Conservation (phyloP, 2,888 invertebrate species). For the Synergus gifuensis region DNA sequence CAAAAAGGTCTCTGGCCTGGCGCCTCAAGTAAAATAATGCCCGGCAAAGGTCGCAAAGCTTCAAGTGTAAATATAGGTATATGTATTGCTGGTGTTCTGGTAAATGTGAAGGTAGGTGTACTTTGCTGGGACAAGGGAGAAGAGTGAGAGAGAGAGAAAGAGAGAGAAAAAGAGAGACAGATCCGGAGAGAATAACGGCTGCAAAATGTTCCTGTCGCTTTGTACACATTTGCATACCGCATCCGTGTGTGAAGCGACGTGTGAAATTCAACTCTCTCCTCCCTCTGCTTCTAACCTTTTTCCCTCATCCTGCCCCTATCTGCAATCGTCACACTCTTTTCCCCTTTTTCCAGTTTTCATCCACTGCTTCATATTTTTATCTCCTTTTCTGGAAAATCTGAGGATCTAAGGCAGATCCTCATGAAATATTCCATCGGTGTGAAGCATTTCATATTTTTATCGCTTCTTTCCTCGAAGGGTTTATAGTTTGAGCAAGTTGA, state of each 20-base stretch:
- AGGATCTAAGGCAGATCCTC: slow-evolving; percentile 45
- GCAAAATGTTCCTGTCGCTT: slow-evolving; percentile 57
- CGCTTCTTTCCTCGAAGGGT: slow-evolving; percentile 47
- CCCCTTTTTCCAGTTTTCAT: slow-evolving; percentile 42
- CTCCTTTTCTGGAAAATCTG: slow-evolving; percentile 43
- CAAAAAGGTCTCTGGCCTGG: slow-evolving; percentile 45
- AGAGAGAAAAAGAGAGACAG: slow-evolving; percentile 5
- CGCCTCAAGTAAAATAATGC: slow-evolving; percentile 62
- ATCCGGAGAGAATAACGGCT: slow-evolving; percentile 24
- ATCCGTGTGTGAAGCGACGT: slow-evolving; percentile 62
- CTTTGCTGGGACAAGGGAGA: slow-evolving; percentile 13
- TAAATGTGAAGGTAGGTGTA: slow-evolving; percentile 30
- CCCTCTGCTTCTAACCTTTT: slow-evolving; percentile 43
- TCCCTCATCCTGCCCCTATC: slow-evolving; percentile 36
- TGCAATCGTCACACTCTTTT: slow-evolving; percentile 17
- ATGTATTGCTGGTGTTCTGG: slow-evolving; percentile 2
- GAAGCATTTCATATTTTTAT: slow-evolving; percentile 53
- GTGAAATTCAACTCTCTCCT: slow-evolving; percentile 63
- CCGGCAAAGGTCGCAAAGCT: slow-evolving; percentile 43
- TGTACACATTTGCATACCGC: slow-evolving; percentile 71
- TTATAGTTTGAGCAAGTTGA: not conserved
- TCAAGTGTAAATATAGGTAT: slow-evolving; percentile 21
- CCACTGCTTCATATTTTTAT: slow-evolving; percentile 44
- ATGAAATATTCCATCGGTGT: slow-evolving; percentile 54
- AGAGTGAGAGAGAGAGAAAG: slow-evolving; percentile 5